These are phyloP conservation scores for Actinia tenebrosa DNA, from an alignment of 64 coral and sea anemone species.

Conservation along the genomic window DNA sequence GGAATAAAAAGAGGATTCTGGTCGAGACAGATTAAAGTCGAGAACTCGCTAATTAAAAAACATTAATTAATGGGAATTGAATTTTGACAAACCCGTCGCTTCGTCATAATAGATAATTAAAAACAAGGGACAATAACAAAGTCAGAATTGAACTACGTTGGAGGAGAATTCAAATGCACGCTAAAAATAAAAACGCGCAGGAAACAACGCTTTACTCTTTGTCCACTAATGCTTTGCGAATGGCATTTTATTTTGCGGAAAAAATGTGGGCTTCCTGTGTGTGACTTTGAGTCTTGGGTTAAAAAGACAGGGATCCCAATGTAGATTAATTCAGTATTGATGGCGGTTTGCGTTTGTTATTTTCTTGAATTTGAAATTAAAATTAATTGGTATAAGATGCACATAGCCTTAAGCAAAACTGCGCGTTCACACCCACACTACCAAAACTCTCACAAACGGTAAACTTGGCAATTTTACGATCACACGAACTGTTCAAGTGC, in stretches of 20 bases:
- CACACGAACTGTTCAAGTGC: too few species aligned
- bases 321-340: too few species aligned
- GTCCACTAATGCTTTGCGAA: not conserved
- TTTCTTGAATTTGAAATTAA: too few species aligned
- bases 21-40: conserved; percentile 1
- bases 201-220: not conserved
- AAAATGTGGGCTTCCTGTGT: not conserved
- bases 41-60: conserved; percentile 10
- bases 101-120: conserved; percentile 1
- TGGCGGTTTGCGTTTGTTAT: too few species aligned
- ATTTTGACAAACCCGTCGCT: not conserved
- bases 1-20: not conserved
- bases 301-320: too few species aligned
- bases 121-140: conserved; percentile 2
- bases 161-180: too few species aligned
- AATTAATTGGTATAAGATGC: too few species aligned
- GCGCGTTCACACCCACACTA: too few species aligned
- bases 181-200: not conserved
- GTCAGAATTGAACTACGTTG: not conserved
- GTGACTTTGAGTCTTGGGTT: too few species aligned
- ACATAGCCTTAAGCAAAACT: too few species aligned
- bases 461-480: too few species aligned
- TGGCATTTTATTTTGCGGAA: not conserved
- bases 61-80: conserved; percentile 22
- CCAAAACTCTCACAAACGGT: too few species aligned